Percentiles rank a stretch among this genome's conserved stretches.
These are phyloP conservation scores for Polymixis lichenea DNA, from an alignment of 2,888 invertebrate genomes.

Conservation along the genomic window DNA sequence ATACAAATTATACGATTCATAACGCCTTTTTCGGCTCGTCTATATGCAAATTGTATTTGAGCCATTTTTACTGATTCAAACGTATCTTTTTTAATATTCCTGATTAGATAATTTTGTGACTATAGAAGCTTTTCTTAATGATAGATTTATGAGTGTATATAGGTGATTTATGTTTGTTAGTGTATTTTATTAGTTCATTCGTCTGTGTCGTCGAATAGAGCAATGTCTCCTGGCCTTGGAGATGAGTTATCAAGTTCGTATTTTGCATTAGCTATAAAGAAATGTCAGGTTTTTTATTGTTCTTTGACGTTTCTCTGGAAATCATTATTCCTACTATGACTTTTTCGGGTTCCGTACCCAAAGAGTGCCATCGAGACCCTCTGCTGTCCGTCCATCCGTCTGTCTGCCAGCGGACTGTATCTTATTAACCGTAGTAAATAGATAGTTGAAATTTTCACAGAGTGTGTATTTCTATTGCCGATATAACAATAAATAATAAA, in stretches of 20 bases:
- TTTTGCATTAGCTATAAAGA: conserved; percentile 30
- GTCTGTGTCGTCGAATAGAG: conserved; percentile 41
- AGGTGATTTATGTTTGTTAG: conserved; percentile 63
- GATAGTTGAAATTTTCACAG: no score
- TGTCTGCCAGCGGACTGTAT: no score
- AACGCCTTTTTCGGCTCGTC: conserved; percentile 33
- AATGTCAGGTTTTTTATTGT: conserved; percentile 26
- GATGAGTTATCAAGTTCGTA: conserved; percentile 33
- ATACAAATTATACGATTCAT: conserved; percentile 50
- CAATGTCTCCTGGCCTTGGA: conserved; percentile 44
- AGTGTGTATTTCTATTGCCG: no score
- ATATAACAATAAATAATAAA: no score
- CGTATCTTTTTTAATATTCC: conserved; percentile 40
- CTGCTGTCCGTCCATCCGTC: no score
- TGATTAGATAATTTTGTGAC: conserved; percentile 43
- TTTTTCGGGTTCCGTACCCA: background rate
- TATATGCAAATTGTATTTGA: conserved; percentile 59
- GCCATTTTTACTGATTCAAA: conserved; percentile 55
- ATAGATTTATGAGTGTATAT: conserved; percentile 58
- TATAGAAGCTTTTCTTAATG: conserved; percentile 48
- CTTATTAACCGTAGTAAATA: no score
- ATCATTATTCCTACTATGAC: background rate
- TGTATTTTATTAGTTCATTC: conserved; percentile 61
- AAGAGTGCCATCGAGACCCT: no score
- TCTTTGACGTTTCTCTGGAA: conserved; percentile 13